Evolutionary conservation across 92 coral and sea anemone species (phyloP).

Genomic region (Heteractis magnifica): DNA sequence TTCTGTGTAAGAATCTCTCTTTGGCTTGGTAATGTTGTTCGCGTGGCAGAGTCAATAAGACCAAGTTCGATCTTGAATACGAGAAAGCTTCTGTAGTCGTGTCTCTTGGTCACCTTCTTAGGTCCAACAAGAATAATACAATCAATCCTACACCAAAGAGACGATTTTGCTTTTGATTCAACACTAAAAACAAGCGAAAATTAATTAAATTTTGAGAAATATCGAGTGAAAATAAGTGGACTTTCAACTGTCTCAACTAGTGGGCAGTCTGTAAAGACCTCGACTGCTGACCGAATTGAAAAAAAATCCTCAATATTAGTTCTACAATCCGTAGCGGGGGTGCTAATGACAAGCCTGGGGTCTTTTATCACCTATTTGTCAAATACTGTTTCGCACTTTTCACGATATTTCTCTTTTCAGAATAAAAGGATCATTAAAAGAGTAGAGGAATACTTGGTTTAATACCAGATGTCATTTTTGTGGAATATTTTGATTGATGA

Average conservation of each 20-base stretch:
- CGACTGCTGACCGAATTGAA: neutral
- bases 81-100: too few relatives aligned
- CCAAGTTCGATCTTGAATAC: neutral
- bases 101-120: too few relatives aligned
- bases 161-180: neutral
- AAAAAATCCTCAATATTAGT: neutral
- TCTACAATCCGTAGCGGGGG: neutral
- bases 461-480: neutral
- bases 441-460: neutral
- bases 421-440: neutral
- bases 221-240: neutral
- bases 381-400: neutral
- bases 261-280: neutral
- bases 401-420: neutral
- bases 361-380: neutral
- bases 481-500: neutral
- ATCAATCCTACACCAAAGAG: too few relatives aligned
- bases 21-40: neutral
- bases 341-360: neutral
- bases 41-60: neutral
- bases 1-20: neutral
- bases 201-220: neutral
- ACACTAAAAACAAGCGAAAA: neutral
- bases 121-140: too few relatives aligned
- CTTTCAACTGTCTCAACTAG: neutral